Base-by-base conservation (phyloP, 2,888 invertebrate species). In the Eristalis tenax region DNA sequence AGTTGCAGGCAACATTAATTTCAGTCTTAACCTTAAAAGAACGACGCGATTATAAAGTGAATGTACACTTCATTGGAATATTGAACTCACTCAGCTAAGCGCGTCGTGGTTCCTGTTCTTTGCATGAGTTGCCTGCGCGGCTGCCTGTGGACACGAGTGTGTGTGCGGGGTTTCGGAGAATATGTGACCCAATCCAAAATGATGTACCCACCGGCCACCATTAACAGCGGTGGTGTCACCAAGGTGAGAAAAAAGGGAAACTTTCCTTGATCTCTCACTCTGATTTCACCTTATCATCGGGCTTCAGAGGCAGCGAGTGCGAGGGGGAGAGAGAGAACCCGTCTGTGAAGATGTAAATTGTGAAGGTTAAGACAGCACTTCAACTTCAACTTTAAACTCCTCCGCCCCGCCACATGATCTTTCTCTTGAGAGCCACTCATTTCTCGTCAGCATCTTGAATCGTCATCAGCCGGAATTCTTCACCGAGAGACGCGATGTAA, bases 171-270 rank as follows among this genome's bases (percentile, higher is more conserved):
- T 23, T 4, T 38, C 23, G 8, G 32, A 61, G 23, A 71, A 61
- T 40, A 28, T 59, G 18, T 40, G 61, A 40, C 15, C 28, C 73
- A 63, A 64, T 69, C 61, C 63, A 35, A 65, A 78, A 71, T 74
- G 59, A 79, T 50, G 69, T 64, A 65, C 40, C 5, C 32, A 32
- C 32, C 32, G 78, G 56, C 28, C 38, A 78, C 40, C 64, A 69
- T 32, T 43, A 65, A 18, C 23, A 71, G 59, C 65, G 26, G 15
- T 22, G 6, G n/a, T 26, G 57, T 73, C 61, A 43, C 66, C 57
- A 40, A 10, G 57, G 61, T 18, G 66, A 28, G 32, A 75, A 73
- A 75, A 85, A 81, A 77, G 81, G 76, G 76, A 80, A 84, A 84
- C 83, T 84, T 83, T 83, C 83, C 83, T 78, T 78, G 43, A 43